Base-by-base conservation (phyloP, 1,140 invertebrate species). In the Rhagoletis zephyria region DNA sequence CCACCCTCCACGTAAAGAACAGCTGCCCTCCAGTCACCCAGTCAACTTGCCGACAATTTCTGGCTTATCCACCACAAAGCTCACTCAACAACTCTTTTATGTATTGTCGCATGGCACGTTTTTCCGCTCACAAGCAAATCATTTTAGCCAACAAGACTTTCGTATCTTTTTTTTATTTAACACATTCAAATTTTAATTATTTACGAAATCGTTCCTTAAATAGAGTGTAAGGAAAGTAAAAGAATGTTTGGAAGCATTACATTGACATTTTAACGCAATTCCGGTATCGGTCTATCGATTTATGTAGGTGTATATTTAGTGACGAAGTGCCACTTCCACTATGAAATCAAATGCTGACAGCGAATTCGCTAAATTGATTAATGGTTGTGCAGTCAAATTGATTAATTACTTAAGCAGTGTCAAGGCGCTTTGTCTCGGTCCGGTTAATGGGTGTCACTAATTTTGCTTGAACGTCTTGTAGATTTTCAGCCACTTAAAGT, bases 281-380 rank as follows among this genome's bases (percentile, higher is more conserved):
- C 67, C 67, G 67, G 42, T 16, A 45, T 67, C 19, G 30, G 30
- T 30, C 30, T 30, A 30, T 30, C 30, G 30, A 30, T 30, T 30
- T 30, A 30, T 30, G 30, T 30, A 30, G 30, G 30, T 30, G 30
- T 30, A 0, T 30, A n/a, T n/a, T n/a, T n/a, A 30, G 0, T 30
- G 30, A 1, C 30, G 30, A 30, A 30, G 30, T 30, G 30, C 30
- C 30, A 30, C 5, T 56, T 7, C 51, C 51, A 56, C 4, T 67
- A 45, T 5, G 42, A 48, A 74, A 56, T 19, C 48, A 30, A 16
- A 12, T 56, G 10, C 74, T 81, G 48, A 16, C 48, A 81, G 51
- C 19, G n/a, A 63, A 81, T 59, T 81, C 5, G 74, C 48, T 6
- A n/a, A 81, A 81, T 81, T 81, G 74, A 81, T 81, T 81, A 81